Evolutionary conservation across 2,113 vertebrate genomes (phyloP), one percentile per base, ranked within the genome.

Genomic region (Nycticebus coucang): DNA sequence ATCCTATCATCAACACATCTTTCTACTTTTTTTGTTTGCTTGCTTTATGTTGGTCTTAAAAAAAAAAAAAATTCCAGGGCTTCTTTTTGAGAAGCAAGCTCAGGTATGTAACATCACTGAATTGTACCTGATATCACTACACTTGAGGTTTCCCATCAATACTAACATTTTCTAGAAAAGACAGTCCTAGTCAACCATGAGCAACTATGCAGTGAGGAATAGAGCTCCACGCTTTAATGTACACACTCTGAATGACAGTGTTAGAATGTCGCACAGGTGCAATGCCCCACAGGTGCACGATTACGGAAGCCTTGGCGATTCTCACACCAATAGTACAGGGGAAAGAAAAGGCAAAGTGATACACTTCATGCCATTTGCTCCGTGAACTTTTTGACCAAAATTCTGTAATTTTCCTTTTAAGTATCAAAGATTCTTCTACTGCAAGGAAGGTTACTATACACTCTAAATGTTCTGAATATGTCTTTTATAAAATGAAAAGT

Each of bases 41-140:
- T 82, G 28, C 33, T 89, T 95, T 82, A 18, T 89, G 12, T 92
- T 87, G 13, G 92, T 75, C 77, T 92, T 85, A 33, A 77, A 69
- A 59, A 64, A 64, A n/a, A 84, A 37, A 66, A 50, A 71, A 62
- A 12, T 30, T 24, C 5, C 74, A 84, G 59, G 12, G 2, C 8
- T 83, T 87, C 18, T 78, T 91, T 93, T 41, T 64, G 22, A 82
- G 28, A 94, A 26, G 79, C 6, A 66, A 89, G 57, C 35, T n/a
- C 66, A 75, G 1, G n/a, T 28, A 7, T 15, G 35, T 22, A 55
- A 83, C 3, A 45, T 21, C 9, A 15, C 18, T 66, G 78, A 50
- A 74, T 66, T 89, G 59, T 55, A 92, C 18, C 59, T 35, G 79
- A 33, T 5, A 64, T 53, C 45, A 78, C 2, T 6, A 66, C 21